Evolutionary conservation across 2,797 vertebrate genomes (phyloP).

Genomic region (Tamandua tetradactyla): DNA sequence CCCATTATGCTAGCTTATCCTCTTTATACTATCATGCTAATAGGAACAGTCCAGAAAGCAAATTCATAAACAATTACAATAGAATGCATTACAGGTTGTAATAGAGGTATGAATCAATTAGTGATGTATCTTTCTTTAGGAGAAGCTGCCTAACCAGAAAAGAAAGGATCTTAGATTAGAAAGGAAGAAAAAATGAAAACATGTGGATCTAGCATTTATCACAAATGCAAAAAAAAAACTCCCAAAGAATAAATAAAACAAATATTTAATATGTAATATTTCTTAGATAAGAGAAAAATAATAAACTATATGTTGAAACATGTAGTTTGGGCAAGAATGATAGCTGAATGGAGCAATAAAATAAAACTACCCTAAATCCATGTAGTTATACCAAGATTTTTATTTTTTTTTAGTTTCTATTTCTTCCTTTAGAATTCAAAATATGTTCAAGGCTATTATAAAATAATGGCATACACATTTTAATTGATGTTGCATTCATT

Average conservation of each 20-base stretch:
- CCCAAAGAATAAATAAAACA: constrained; percentile 35
- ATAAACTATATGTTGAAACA: constrained; percentile 39
- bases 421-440: constrained; percentile 36
- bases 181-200: neutral
- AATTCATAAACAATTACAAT: neutral
- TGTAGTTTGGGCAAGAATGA: constrained; percentile 21
- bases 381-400: neutral
- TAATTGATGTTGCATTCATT: neutral
- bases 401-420: neutral
- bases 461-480: neutral
- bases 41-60: neutral
- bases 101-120: neutral
- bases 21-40: neutral
- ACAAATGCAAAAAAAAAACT: constrained; percentile 8
- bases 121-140: neutral
- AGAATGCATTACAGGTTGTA: neutral
- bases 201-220: constrained; percentile 22
- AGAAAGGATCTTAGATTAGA: neutral
- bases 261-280: constrained; percentile 55
- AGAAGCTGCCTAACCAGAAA: neutral
- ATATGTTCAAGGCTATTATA: neutral
- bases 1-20: neutral
- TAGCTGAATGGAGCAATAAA: neutral
- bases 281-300: constrained; percentile 56
- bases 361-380: neutral